Conservation (phyloP, 2,888 invertebrate species). For the Notocelia uddmanniana region DNA sequence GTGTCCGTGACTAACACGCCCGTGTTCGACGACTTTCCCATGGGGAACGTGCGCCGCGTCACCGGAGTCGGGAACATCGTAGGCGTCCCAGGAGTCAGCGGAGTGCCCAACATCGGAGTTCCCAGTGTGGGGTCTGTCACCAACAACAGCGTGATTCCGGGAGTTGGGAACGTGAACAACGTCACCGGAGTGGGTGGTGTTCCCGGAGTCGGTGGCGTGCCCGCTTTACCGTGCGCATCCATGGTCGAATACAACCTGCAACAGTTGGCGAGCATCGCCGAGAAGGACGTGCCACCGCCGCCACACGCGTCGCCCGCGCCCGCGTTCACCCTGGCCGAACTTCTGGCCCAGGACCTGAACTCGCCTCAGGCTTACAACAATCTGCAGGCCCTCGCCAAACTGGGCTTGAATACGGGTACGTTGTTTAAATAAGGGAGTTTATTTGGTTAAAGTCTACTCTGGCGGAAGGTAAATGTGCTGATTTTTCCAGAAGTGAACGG, state of each 20-base stretch:
- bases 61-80: conserved; percentile 69
- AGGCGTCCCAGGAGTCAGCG: conserved; percentile 63
- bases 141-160: conserved; percentile 68
- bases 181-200: conserved; percentile 67
- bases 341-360: conserved; percentile 90
- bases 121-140: conserved; percentile 60
- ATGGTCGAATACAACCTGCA: conserved; percentile 95
- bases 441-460: background rate
- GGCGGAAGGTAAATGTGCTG: conserved; percentile 39
- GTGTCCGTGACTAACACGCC: conserved; percentile 88
- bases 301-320: conserved; percentile 86
- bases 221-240: conserved; percentile 80
- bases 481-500: conserved; percentile 77
- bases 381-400: conserved; percentile 94
- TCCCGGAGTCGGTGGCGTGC: conserved; percentile 55
- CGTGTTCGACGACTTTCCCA: conserved; percentile 90
- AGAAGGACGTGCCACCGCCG: conserved; percentile 86
- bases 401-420: conserved; percentile 90
- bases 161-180: conserved; percentile 69
- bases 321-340: conserved; percentile 91
- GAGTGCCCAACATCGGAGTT: conserved; percentile 58
- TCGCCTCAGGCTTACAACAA: conserved; percentile 94
- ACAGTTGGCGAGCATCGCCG: conserved; percentile 93
- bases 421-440: conserved; percentile 39
- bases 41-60: conserved; percentile 83